These are phyloP conservation scores for Orbicella faveolata DNA, from an alignment of 64 coral and sea anemone genomes.

Conservation along the genomic window DNA sequence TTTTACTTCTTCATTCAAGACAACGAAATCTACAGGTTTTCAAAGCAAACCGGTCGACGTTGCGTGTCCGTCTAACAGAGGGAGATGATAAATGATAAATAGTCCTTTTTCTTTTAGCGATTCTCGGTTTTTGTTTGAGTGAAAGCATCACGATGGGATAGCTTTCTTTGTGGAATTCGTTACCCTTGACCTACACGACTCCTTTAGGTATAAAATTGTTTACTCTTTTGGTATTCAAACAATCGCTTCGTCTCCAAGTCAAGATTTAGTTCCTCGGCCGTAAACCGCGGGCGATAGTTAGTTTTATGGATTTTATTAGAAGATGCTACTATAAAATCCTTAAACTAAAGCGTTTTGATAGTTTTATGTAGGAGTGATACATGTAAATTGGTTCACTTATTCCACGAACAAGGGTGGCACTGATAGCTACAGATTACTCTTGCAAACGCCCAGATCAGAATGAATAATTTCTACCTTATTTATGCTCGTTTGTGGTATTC, in stretches of 20 bases:
- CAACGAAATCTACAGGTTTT: not conserved
- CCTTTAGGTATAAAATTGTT: not conserved
- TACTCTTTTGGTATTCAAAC: constrained; percentile 13
- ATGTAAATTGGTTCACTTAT: not conserved
- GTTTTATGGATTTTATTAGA: not conserved
- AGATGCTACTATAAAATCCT: too few relatives aligned
- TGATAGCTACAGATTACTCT: not conserved
- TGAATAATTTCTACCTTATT: constrained; percentile 1
- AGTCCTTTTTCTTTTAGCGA: not conserved
- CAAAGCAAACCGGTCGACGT: constrained; percentile 5
- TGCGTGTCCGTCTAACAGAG: not conserved
- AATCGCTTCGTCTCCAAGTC: not conserved
- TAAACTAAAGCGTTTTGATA: not conserved
- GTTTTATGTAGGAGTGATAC: not conserved
- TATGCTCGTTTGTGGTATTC: constrained; percentile 4
- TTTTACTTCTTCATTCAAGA: not conserved
- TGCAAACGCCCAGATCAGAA: not conserved
- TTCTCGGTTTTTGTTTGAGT: not conserved
- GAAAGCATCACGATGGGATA: not conserved
- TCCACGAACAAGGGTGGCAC: not conserved
- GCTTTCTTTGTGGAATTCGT: constrained; percentile 5
- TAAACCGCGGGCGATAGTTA: not conserved
- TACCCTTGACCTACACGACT: constrained; percentile 29
- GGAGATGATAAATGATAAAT: constrained; percentile 16
- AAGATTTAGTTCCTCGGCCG: not conserved